phyloP scores from a whole-genome alignment of 2,888 invertebrate genomes.

The Conistra vaccinii region DNA sequence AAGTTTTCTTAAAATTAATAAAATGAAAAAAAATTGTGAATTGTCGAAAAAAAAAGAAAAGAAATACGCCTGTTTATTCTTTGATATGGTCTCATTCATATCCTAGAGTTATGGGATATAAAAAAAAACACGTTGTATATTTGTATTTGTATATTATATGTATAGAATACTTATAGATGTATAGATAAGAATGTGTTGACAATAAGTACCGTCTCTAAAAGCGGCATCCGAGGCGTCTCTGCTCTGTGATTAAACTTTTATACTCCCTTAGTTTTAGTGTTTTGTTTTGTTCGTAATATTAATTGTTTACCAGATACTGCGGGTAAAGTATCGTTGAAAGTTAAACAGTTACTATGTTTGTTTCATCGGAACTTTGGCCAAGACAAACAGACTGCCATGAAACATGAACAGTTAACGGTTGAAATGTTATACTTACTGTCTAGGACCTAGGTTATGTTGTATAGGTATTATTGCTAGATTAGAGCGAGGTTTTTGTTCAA shows the following conservation, averaged over 20 bases:
- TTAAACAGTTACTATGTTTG: constrained; percentile 52
- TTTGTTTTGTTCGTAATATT: constrained; percentile 64
- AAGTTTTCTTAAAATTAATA: too few species aligned
- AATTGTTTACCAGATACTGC: constrained; percentile 61
- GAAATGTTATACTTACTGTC: constrained; percentile 33
- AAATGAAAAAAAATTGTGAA: too few species aligned
- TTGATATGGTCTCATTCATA: too few species aligned
- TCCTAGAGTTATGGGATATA: too few species aligned
- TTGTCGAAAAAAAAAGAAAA: too few species aligned
- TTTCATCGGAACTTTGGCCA: constrained; percentile 46
- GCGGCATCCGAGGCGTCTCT: background rate
- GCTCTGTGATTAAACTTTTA: constrained; percentile 43
- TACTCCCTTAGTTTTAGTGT: constrained; percentile 56
- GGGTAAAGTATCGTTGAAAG: constrained; percentile 57
- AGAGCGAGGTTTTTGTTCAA: background rate
- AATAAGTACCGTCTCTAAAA: background rate
- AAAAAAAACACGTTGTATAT: too few species aligned
- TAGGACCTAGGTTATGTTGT: constrained; percentile 1
- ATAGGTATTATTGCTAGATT: constrained; percentile 3
- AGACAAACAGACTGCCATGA: constrained; percentile 47
- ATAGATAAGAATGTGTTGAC: background rate
- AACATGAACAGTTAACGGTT: constrained; percentile 41
- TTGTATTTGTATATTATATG: too few species aligned
- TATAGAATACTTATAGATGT: too few species aligned
- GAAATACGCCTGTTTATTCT: too few species aligned